phyloP scores from a whole-genome alignment of 2,113 vertebrate genomes.

The Ancistrus triradiatus region DNA sequence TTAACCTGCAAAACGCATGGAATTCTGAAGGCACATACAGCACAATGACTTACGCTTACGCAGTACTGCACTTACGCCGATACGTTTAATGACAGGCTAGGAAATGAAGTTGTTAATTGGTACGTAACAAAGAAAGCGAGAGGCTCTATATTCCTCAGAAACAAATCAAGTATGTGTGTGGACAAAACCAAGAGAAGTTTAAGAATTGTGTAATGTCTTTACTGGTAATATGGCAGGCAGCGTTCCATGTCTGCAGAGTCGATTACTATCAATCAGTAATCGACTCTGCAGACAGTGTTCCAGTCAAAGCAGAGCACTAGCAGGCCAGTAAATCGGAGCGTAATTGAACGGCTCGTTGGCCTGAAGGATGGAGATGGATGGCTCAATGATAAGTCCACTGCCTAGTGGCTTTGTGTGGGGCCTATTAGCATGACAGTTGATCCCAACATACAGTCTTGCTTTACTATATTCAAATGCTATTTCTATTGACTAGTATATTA shows the following conservation, averaged over 20 bases:
- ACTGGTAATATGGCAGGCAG: conserved; percentile 27
- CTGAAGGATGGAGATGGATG: conserved; percentile 57
- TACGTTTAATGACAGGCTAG: not conserved
- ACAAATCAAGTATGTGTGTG: not conserved
- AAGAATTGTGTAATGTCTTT: not conserved
- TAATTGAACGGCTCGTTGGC: conserved; percentile 47
- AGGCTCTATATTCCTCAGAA: not conserved
- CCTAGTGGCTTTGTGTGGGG: conserved; percentile 52
- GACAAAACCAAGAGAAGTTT: conserved; percentile 6
- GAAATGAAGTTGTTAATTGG: not conserved
- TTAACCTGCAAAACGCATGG: conserved; percentile 7
- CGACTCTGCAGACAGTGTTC: conserved; percentile 33
- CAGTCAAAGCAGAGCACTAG: conserved; percentile 32
- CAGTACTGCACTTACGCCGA: not conserved
- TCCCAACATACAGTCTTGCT: conserved; percentile 28
- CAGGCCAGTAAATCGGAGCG: conserved; percentile 45
- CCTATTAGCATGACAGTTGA: conserved; percentile 68
- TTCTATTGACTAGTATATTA: too few relatives aligned
- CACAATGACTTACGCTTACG: conserved; percentile 4
- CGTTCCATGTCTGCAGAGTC: conserved; percentile 26
- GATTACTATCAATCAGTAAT: conserved; percentile 46
- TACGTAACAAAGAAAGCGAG: not conserved
- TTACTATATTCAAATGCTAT: too few relatives aligned
- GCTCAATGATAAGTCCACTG: conserved; percentile 59
- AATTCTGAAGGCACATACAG: too few relatives aligned